A percentile compares a stretch with the other conserved stretches of the same genome.
Conservation (phyloP, 1,140 invertebrate genomes). For the Drosophila oshimai region DNA sequence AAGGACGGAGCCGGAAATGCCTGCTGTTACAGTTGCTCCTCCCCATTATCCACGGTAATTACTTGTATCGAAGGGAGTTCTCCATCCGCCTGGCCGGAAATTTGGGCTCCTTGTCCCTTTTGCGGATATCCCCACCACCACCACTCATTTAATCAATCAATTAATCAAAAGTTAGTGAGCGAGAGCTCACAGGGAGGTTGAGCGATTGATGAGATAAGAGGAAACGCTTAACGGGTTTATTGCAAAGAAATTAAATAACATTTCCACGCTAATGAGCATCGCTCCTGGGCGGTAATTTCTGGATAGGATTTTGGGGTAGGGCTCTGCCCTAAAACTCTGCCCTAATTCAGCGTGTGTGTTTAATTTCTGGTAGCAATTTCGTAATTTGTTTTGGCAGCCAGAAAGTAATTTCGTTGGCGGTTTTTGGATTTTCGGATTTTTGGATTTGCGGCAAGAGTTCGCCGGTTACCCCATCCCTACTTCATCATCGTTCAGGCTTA, state of each 20-base stretch:
- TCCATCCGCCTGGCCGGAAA: not conserved
- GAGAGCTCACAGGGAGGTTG: too few species aligned
- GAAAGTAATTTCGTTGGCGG: slow-evolving; percentile 33
- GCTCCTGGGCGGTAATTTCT: too few species aligned
- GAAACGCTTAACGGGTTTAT: slow-evolving; percentile 17
- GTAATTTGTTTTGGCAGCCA: slow-evolving; percentile 33
- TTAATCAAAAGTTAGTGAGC: slow-evolving; percentile 46
- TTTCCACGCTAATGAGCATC: slow-evolving; percentile 41
- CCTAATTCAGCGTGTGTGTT: not conserved
- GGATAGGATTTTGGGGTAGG: not conserved
- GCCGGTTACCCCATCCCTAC: too few species aligned
- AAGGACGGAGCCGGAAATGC: not conserved
- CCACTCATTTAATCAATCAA: slow-evolving; percentile 56
- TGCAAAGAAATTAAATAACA: slow-evolving; percentile 43
- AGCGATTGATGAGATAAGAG: not conserved
- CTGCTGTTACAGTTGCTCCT: too few species aligned
- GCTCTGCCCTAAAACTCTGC: slow-evolving; percentile 4
- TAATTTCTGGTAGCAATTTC: slow-evolving; percentile 15
- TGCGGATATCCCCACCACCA: slow-evolving; percentile 33
- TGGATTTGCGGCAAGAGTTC: slow-evolving; percentile 34
- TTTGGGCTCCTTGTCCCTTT: slow-evolving; percentile 10
- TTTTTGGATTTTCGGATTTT: slow-evolving; percentile 28
- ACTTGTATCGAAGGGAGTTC: slow-evolving; percentile 34
- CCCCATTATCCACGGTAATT: too few species aligned
- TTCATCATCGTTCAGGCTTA: slow-evolving; percentile 15